Conservation (phyloP, 2,888 invertebrate genomes). For the Heteromurus nitidus region DNA sequence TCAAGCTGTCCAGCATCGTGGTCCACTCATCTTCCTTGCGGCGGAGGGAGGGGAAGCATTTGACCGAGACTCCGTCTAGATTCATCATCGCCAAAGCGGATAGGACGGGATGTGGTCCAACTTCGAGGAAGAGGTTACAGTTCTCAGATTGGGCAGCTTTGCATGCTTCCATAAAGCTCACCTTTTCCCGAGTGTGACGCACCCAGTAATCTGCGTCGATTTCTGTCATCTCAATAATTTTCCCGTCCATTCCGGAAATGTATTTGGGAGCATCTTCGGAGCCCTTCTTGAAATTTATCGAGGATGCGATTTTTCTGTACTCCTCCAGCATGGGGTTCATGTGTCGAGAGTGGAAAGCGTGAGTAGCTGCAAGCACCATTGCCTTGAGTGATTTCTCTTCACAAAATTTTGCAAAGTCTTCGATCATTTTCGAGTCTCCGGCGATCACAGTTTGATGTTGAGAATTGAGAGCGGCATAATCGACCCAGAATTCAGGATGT, state of each 20-base stretch:
- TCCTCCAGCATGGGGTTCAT: constrained; percentile 56
- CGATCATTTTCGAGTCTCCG: too few species aligned
- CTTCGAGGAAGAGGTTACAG: constrained; percentile 20
- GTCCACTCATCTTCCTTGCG: constrained; percentile 43
- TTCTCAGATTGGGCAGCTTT: constrained; percentile 25
- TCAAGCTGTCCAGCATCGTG: constrained; percentile 32
- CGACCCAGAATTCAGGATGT: constrained; percentile 42
- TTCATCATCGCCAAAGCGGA: too few species aligned
- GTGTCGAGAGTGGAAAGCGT: too few species aligned
- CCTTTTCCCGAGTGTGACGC: constrained; percentile 35
- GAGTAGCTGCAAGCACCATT: constrained; percentile 35
- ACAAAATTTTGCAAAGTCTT: too few species aligned
- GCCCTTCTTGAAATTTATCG: not conserved
- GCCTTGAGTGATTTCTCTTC: constrained; percentile 9
- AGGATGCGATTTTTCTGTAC: constrained; percentile 23
- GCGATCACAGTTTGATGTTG: constrained; percentile 62
- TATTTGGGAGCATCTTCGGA: constrained; percentile 21
- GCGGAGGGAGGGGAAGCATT: constrained; percentile 52
- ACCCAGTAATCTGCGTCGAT: not conserved
- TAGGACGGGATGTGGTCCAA: constrained; percentile 55
- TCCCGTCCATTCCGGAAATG: constrained; percentile 57
- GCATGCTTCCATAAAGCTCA: constrained; percentile 27
- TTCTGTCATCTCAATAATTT: not conserved
- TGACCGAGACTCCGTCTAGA: not conserved
- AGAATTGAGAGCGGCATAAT: constrained; percentile 64